Evolutionary conservation across 2,113 vertebrate genomes (phyloP), one percentile per base, ranked within the genome.

Genomic region (Arvicanthis niloticus): DNA sequence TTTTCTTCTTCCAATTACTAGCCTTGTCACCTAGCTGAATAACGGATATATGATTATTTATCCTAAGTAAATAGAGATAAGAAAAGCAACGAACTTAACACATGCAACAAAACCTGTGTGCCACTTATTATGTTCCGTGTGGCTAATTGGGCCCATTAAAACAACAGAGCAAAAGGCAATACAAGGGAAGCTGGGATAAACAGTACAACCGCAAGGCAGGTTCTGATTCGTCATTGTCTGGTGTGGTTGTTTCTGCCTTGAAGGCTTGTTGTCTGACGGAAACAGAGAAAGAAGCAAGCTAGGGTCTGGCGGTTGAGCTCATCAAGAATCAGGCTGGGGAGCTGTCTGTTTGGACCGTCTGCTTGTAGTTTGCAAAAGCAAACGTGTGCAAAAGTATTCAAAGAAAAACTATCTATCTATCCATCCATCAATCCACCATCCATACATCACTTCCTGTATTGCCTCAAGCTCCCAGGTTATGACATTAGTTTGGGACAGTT

Each of bases 1-100:
- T 99, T 98, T 99, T 99, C 98, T 99, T 99, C 99, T 99, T 98
- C 98, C 99, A 99, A 99, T 99, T 99, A 99, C 99, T 98, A 98
- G 98, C 97, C 98, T 98, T 99, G 98, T 99, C 99, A 99, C 98
- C 98, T 98, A 99, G 98, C 98, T 98, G 99, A 98, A 99, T 98
- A 99, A 99, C 98, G 99, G 98, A 99, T 99, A 98, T 98, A 99
- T 98, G 98, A 99, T 99, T 99, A 98, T 98, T 99, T 99, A 99
- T 99, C 98, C 98, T 98, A 98, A 98, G 98, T 98, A 99, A 99
- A 99, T 98, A 99, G 98, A 99, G 99, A 99, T 99, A 98, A 99
- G 98, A 98, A 99, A 99, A 98, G 98, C 98, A 98, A 96, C 95
- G 88, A 98, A 99, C 97, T 99, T 99, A 98, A 98, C 98, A 98